Evolutionary conservation across 2,113 vertebrate species (phyloP).

Genomic region (Nesospiza acunhae): DNA sequence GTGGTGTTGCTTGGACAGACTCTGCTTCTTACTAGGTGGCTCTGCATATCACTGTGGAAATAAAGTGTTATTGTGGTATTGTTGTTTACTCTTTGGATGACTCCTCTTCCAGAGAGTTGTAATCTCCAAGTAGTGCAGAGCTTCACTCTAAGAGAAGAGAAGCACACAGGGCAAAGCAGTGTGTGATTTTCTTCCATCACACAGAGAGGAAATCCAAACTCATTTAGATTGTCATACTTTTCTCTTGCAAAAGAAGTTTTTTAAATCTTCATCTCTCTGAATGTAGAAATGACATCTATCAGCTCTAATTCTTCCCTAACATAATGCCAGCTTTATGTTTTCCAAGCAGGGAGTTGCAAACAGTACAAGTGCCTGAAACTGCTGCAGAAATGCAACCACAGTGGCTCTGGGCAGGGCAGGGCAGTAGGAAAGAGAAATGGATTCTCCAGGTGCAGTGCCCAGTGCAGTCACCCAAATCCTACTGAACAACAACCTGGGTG

Average conservation of each 20-base stretch:
- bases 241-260: background rate
- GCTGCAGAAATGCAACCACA: rapidly evolving
- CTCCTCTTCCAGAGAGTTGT: background rate
- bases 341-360: background rate
- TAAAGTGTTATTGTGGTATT: too few species aligned
- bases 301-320: background rate
- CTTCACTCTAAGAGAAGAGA: background rate
- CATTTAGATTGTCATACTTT: background rate
- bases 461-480: background rate
- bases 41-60: background rate
- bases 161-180: background rate
- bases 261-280: background rate
- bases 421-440: background rate
- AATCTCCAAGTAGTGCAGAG: background rate
- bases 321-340: background rate
- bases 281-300: background rate
- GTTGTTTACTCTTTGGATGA: background rate
- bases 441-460: background rate
- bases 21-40: background rate
- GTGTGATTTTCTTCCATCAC: background rate
- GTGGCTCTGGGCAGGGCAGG: background rate
- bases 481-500: background rate
- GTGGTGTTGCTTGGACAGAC: background rate
- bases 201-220: background rate
- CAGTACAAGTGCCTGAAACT: background rate